Evolutionary conservation across 2,888 invertebrate species (phyloP).

Genomic region (Tetranychus truncatus): DNA sequence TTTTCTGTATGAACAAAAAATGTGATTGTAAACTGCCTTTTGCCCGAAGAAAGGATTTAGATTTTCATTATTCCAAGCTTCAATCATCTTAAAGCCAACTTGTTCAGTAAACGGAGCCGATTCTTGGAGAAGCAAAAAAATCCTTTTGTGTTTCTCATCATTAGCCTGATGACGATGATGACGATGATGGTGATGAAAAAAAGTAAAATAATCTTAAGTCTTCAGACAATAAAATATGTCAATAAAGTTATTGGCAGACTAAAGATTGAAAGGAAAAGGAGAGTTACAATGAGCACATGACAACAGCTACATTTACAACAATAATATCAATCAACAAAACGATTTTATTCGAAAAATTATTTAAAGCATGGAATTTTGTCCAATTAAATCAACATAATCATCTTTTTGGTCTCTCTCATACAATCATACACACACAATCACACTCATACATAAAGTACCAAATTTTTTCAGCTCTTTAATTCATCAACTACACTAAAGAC

Average conservation of each 20-base stretch:
- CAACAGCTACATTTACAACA: neutral
- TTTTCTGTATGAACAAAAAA: conserved; percentile 12
- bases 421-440: neutral
- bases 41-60: conserved; percentile 13
- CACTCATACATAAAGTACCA: too few species aligned
- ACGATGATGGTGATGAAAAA: too few species aligned
- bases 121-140: neutral
- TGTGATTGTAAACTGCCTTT: conserved; percentile 14
- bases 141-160: neutral
- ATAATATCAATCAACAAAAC: neutral
- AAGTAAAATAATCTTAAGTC: too few species aligned
- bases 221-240: too few species aligned
- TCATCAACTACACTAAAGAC: neutral
- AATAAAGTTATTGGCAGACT: too few species aligned
- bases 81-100: neutral
- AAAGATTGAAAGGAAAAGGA: too few species aligned
- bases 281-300: neutral
- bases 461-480: too few species aligned
- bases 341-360: neutral
- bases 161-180: neutral
- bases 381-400: neutral
- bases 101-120: neutral
- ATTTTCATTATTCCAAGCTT: conserved; percentile 12
- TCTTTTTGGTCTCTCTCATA: neutral
- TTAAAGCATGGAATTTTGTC: neutral